A percentile compares a stretch with the other conserved stretches of the same genome.
Evolutionary conservation across 2,113 vertebrate species (phyloP).

Genomic region (Melanocharis versteri): DNA sequence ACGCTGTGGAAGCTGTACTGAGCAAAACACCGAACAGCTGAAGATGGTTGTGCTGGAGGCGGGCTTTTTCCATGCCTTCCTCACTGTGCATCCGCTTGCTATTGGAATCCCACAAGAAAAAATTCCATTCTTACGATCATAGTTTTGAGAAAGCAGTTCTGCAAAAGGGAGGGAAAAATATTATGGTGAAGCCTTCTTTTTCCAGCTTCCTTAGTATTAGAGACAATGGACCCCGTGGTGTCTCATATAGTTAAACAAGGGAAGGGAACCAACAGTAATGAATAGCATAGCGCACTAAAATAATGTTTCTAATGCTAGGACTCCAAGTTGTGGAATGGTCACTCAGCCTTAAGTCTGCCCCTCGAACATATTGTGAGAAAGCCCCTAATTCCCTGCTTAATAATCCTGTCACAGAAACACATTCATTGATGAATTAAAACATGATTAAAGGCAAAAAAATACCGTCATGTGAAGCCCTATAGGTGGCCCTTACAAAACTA

Average conservation of each 20-base stretch:
- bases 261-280: neutral
- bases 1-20: neutral
- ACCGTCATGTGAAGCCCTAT: neutral
- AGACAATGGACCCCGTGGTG: neutral
- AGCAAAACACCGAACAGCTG: conserved; percentile 23
- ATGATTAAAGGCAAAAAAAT: neutral
- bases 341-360: neutral
- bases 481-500: neutral
- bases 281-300: neutral
- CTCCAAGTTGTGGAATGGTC: neutral
- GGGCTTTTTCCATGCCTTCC: neutral
- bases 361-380: neutral
- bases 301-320: neutral
- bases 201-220: neutral
- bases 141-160: neutral
- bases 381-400: neutral
- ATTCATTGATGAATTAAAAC: neutral
- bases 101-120: conserved; percentile 31
- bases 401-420: neutral
- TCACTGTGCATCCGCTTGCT: neutral
- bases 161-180: neutral
- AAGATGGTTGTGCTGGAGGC: neutral
- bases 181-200: neutral
- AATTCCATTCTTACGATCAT: neutral
- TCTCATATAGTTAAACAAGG: neutral